Conservation (phyloP, 37 sponge, comb jelly and placozoan species). For the Theonella swinhoei region DNA sequence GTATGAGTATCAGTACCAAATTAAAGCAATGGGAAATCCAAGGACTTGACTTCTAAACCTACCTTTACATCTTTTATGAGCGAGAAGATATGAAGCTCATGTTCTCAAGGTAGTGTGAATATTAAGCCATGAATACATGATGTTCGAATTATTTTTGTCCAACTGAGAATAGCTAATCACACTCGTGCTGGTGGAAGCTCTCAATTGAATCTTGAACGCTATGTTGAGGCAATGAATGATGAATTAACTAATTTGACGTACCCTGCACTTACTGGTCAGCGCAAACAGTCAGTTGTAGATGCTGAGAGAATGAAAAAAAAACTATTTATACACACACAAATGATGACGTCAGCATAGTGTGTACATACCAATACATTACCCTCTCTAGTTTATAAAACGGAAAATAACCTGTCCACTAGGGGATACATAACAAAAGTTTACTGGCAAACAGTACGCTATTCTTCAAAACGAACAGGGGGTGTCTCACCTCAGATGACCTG, state of each 20-base stretch:
- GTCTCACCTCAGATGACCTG: too few relatives aligned
- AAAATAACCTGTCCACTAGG: too few relatives aligned
- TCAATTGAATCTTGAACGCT: conserved; percentile 13
- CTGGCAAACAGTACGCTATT: too few relatives aligned
- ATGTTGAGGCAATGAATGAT: conserved; percentile 29
- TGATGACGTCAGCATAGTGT: too few relatives aligned
- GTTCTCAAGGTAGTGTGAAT: conserved; percentile 11
- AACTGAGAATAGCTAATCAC: conserved; percentile 8
- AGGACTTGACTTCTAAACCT: not conserved
- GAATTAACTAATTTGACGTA: conserved; percentile 18
- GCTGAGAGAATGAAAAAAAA: too few relatives aligned
- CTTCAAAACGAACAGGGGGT: too few relatives aligned
- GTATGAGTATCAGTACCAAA: too few relatives aligned
- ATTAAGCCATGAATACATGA: not conserved
- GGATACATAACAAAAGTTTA: too few relatives aligned
- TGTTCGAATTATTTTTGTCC: not conserved
- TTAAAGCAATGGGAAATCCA: conserved; percentile 2
- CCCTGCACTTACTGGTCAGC: conserved; percentile 32
- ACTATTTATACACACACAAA: too few relatives aligned
- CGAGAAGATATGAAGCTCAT: conserved; percentile 35
- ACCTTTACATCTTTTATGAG: conserved; percentile 14
- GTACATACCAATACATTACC: too few relatives aligned
- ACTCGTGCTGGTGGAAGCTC: conserved; percentile 6
- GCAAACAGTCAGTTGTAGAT: conserved; percentile 36
- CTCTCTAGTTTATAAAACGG: too few relatives aligned